A percentile compares a stretch with the other conserved stretches of the same genome.
phyloP scores from a whole-genome alignment of 2,797 vertebrate species.

The Sebastes trivittatus region DNA sequence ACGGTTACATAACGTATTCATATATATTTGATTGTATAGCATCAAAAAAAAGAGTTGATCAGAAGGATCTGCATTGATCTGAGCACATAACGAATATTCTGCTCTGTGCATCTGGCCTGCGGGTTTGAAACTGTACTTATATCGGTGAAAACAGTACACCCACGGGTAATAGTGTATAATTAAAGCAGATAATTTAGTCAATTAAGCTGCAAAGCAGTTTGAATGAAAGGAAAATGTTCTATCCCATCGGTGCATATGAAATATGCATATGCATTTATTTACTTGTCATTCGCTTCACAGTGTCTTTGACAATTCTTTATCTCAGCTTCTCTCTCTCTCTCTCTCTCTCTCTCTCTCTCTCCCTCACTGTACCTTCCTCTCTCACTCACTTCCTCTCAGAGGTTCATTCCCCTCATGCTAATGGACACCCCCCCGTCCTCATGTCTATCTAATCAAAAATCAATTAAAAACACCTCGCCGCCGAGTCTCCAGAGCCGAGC shows the following conservation, averaged over 20 bases:
- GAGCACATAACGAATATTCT: neutral
- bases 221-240: constrained; percentile 57
- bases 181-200: constrained; percentile 73
- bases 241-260: constrained; percentile 65
- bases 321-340: constrained; percentile 2
- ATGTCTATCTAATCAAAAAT: constrained; percentile 89
- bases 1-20: neutral
- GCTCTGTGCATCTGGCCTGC: neutral
- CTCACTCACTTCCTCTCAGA: constrained; percentile 68
- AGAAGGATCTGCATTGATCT: neutral
- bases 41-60: constrained; percentile 2
- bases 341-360: constrained; percentile 10
- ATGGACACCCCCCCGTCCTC: constrained; percentile 78
- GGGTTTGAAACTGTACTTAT: constrained; percentile 39
- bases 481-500: constrained; percentile 82
- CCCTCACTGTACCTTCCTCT: constrained; percentile 52
- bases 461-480: constrained; percentile 90
- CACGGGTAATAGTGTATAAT: constrained; percentile 63
- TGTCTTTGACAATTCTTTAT: constrained; percentile 51
- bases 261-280: constrained; percentile 70
- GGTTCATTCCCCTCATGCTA: constrained; percentile 84
- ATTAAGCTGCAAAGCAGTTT: constrained; percentile 70
- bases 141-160: constrained; percentile 48
- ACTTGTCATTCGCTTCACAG: constrained; percentile 63
- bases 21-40: neutral